These are phyloP conservation scores for Meleagris gallopavo DNA, from an alignment of 2,113 vertebrate species.

Conservation along the genomic window DNA sequence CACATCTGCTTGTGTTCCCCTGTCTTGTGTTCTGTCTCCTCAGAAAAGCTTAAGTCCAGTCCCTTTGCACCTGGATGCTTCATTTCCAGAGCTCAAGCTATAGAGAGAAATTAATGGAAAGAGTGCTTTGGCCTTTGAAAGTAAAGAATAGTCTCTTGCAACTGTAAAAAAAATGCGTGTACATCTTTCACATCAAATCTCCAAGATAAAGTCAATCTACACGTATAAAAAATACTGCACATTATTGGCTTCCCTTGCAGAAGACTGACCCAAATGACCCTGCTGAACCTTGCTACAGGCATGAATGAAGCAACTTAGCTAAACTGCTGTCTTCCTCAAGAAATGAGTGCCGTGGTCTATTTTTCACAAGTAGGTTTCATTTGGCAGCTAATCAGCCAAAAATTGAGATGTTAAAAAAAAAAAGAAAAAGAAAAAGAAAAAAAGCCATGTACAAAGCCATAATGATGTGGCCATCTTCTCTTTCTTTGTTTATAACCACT, in stretches of 20 bases:
- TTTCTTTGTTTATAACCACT: not conserved
- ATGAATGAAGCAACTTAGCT: not conserved
- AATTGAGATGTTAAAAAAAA: not conserved
- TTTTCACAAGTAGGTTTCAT: not conserved
- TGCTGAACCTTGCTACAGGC: not conserved
- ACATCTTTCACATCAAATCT: not conserved
- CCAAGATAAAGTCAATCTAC: not conserved
- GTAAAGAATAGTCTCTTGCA: not conserved
- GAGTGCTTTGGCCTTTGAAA: not conserved
- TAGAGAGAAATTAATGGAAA: not conserved
- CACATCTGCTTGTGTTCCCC: not conserved
- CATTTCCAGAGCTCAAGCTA: no score
- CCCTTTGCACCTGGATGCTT: not conserved
- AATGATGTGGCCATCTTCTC: not conserved
- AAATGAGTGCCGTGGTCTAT: not conserved
- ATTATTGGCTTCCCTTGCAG: not conserved
- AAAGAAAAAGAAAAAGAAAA: not conserved
- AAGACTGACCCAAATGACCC: not conserved
- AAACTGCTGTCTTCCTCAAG: not conserved
- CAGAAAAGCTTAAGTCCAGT: not conserved
- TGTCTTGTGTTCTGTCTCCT: not conserved
- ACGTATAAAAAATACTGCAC: not conserved
- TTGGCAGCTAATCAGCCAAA: not conserved
- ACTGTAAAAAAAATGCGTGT: not conserved
- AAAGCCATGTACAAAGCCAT: not conserved